Conservation (phyloP, 2,888 invertebrate genomes). For the Omphaloscelis lunosa region DNA sequence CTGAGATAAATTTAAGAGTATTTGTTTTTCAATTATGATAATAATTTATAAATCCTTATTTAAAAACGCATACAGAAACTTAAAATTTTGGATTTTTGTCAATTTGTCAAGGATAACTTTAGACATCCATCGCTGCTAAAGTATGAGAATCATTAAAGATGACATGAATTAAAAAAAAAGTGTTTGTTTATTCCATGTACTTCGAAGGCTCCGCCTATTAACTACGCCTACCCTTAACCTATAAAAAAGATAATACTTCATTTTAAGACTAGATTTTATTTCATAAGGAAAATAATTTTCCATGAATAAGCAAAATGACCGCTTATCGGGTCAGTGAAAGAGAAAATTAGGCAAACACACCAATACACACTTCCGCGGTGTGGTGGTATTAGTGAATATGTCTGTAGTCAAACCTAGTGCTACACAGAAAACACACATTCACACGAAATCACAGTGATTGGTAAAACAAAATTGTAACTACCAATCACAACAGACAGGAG, state of each 20-base stretch:
- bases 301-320: constrained; percentile 1
- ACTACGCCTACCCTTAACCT: neutral
- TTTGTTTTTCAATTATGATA: neutral
- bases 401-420: neutral
- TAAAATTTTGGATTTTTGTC: neutral
- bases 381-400: neutral
- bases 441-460: constrained; percentile 18
- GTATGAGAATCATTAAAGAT: neutral
- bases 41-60: neutral
- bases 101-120: neutral
- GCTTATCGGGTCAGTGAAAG: neutral
- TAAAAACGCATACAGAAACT: neutral
- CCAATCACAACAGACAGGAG: constrained; percentile 15
- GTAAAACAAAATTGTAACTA: neutral
- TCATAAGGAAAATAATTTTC: neutral
- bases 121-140: neutral
- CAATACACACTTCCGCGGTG: neutral
- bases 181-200: no score
- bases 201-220: neutral
- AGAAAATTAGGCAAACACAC: neutral
- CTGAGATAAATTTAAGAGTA: no score
- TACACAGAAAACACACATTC: constrained; percentile 9
- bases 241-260: no score
- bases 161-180: neutral
- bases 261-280: neutral